Evolutionary conservation across 1,140 invertebrate genomes (phyloP).

Genomic region (Drosophila repleta): DNA sequence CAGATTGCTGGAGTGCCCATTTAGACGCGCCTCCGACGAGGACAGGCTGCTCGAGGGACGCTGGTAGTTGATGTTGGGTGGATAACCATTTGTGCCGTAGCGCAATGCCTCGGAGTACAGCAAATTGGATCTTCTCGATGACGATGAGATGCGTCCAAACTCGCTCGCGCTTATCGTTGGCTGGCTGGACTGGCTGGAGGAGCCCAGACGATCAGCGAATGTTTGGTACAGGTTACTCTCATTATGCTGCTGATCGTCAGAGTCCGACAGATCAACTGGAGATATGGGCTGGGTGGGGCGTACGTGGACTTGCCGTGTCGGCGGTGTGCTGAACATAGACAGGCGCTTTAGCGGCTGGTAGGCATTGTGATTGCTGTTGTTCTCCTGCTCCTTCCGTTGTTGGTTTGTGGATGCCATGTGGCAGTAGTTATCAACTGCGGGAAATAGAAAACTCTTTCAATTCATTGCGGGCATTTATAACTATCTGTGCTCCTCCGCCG

Average conservation of each 20-base stretch:
- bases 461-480: background rate
- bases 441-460: background rate
- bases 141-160: background rate
- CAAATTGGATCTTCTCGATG: constrained; percentile 20
- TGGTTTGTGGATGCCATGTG: constrained; percentile 21
- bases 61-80: constrained; percentile 18
- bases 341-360: constrained; percentile 43
- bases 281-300: constrained; percentile 6
- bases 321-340: constrained; percentile 56
- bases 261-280: constrained; percentile 52
- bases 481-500: too few species aligned
- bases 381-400: constrained; percentile 21
- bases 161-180: background rate
- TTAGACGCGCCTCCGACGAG: constrained; percentile 33
- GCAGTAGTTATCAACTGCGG: constrained; percentile 35
- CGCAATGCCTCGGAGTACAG: constrained; percentile 63
- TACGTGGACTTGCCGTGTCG: constrained; percentile 25
- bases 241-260: constrained; percentile 43
- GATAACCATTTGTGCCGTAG: constrained; percentile 51
- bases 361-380: constrained; percentile 18
- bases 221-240: constrained; percentile 35
- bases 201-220: constrained; percentile 25
- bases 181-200: background rate
- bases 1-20: constrained; percentile 20
- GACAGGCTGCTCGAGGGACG: constrained; percentile 34